Base-by-base conservation (phyloP, 2,888 invertebrate species). In the Mythimna loreyi region DNA sequence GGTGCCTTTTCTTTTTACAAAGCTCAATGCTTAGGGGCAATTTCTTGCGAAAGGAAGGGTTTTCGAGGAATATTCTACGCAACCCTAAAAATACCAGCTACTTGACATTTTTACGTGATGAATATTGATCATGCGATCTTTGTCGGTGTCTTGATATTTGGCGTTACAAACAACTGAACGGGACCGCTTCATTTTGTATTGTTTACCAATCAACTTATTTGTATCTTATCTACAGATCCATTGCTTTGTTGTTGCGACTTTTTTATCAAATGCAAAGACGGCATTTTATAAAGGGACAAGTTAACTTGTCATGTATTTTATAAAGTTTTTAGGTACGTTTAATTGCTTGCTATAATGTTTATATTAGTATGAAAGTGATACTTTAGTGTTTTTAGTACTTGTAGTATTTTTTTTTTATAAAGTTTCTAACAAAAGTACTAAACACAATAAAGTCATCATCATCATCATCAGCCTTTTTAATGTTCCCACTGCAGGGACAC, bases 31-130 rank as follows among this genome's bases (percentile, higher is more conserved):
- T n/a, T n/a, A n/a, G n/a, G n/a, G n/a, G n/a, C n/a, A n/a, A n/a
- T n/a, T n/a, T n/a, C n/a, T n/a, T n/a, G n/a, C n/a, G n/a, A n/a
- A n/a, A n/a, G n/a, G n/a, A n/a, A n/a, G n/a, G n/a, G n/a, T n/a
- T n/a, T n/a, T n/a, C 28, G 28, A 5, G 1, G 7, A 7, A 0
- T 25, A 16, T 25, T 16, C 11, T 16, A 62, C 23, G 16, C 8
- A 47, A 65, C 74, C 57, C 71, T 30, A 62, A 40, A 58, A 67
- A 43, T 21, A n/a, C n/a, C 16, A 43, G 61, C 58, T 58, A 49
- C 36, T 65, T 77, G 76, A 67, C 53, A 67, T 77, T 72, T 62
- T 78, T 66, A 57, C 59, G 55, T 56, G 40, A 68, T 64, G 49
- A 63, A 70, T 74, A 73, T 75, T 65, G 63, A 75, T 66, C 23